A percentile compares a stretch with the other conserved stretches of the same genome.
Conservation (phyloP, 64 coral and sea anemone species). For the Montipora foliosa region DNA sequence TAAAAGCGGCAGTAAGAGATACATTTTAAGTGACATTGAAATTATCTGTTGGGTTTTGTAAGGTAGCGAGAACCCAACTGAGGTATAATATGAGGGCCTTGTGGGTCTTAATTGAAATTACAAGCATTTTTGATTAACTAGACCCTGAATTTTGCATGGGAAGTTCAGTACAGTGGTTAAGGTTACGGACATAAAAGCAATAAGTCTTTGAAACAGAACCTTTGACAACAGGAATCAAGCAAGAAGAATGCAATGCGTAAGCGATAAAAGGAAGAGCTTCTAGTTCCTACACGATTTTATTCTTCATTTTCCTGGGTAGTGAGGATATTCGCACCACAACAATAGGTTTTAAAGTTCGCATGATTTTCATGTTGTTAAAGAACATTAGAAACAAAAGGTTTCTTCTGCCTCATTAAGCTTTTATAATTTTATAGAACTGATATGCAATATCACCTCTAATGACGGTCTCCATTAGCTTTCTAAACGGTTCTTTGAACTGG, state of each 20-base stretch:
- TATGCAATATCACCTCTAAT: conserved; percentile 35
- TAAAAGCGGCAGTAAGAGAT: neutral
- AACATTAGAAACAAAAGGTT: conserved; percentile 23
- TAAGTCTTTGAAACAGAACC: conserved; percentile 21
- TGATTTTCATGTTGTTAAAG: conserved; percentile 34
- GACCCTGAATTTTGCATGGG: neutral
- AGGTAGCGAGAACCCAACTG: too few species aligned
- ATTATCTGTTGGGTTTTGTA: neutral
- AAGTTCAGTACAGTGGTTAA: neutral
- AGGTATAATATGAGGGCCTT: neutral
- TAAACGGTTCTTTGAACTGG: neutral
- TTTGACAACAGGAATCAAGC: neutral
- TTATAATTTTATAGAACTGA: neutral
- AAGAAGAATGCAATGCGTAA: neutral
- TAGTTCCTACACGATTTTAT: neutral
- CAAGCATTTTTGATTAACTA: neutral
- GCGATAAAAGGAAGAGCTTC: neutral
- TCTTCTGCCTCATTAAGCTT: neutral
- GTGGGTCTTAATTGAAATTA: conserved; percentile 15
- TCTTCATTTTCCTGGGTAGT: neutral
- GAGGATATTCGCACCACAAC: neutral
- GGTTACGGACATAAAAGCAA: neutral
- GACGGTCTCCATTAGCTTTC: neutral
- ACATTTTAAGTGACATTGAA: neutral
- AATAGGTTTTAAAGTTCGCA: conserved; percentile 2